A percentile compares a stretch with the other conserved stretches of the same genome.
Conservation (phyloP, 2,113 vertebrate species). For the Peucedramus taeniatus region DNA sequence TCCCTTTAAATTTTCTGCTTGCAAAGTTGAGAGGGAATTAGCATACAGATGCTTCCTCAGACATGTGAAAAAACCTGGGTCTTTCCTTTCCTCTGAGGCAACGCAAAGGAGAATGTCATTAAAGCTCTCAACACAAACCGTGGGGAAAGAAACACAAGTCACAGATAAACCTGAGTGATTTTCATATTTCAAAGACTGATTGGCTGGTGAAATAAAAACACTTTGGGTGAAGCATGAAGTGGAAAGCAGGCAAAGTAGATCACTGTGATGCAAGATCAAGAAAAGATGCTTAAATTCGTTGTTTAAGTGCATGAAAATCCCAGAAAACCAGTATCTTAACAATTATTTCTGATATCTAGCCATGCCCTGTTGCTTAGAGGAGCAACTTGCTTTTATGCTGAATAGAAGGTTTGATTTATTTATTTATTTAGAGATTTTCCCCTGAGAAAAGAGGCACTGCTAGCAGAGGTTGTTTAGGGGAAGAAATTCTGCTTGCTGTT, state of each 20-base stretch:
- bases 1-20: constrained; percentile 37
- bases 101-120: constrained; percentile 20
- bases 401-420: not conserved
- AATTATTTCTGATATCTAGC: not conserved
- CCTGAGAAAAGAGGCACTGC: not conserved
- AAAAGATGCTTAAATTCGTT: not conserved
- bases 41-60: constrained; percentile 57
- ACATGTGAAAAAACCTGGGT: constrained; percentile 14
- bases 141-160: not conserved
- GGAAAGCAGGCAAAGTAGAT: not conserved
- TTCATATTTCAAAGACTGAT: not conserved
- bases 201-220: not conserved
- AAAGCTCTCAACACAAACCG: not conserved
- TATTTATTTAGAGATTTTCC: not conserved
- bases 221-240: not conserved
- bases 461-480: not conserved
- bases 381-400: fast-evolving
- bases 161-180: not conserved
- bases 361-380: not conserved
- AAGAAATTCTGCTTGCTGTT: constrained; percentile 26
- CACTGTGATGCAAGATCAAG: not conserved
- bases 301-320: not conserved
- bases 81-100: constrained; percentile 35
- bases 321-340: not conserved
- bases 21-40: constrained; percentile 37